phyloP scores from a whole-genome alignment of 2,888 invertebrate genomes.

The Mimachlamys varia region DNA sequence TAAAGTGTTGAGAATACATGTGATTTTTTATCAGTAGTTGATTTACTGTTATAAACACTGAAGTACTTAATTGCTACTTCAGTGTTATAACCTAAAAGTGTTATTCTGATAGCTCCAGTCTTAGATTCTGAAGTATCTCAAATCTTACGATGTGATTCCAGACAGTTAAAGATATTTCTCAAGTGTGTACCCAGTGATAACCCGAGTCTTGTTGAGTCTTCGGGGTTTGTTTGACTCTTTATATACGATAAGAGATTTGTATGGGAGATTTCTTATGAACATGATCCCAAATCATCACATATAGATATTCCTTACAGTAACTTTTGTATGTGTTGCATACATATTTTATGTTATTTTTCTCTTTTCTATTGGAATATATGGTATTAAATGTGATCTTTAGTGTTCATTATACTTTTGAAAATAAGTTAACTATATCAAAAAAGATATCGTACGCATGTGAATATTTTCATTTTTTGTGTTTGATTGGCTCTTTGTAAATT shows the following conservation, averaged over 20 bases:
- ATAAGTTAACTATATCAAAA: too few relatives aligned
- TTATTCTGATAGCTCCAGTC: not conserved
- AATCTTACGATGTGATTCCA: not conserved
- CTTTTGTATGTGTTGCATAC: too few relatives aligned
- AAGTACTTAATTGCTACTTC: conserved; percentile 4
- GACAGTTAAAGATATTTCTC: not conserved
- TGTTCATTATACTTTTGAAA: too few relatives aligned
- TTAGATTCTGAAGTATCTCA: not conserved
- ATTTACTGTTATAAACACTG: not conserved
- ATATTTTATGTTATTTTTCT: too few relatives aligned
- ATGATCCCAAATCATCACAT: not conserved
- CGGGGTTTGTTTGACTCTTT: not conserved
- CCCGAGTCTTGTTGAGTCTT: not conserved
- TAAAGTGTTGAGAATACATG: conserved; percentile 8
- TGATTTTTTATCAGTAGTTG: not conserved
- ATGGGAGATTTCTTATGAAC: not conserved
- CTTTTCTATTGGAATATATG: too few relatives aligned
- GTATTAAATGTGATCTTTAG: too few relatives aligned
- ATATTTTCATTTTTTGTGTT: too few relatives aligned
- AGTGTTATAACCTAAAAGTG: conserved; percentile 23
- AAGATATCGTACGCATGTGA: too few relatives aligned
- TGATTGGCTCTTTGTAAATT: too few relatives aligned
- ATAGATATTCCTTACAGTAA: too few relatives aligned
- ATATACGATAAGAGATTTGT: not conserved
- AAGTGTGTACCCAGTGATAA: not conserved